A percentile compares a stretch with the other conserved stretches of the same genome.
Evolutionary conservation across 2,888 invertebrate genomes (phyloP).

Genomic region (Hirtodrosophila alboralis): DNA sequence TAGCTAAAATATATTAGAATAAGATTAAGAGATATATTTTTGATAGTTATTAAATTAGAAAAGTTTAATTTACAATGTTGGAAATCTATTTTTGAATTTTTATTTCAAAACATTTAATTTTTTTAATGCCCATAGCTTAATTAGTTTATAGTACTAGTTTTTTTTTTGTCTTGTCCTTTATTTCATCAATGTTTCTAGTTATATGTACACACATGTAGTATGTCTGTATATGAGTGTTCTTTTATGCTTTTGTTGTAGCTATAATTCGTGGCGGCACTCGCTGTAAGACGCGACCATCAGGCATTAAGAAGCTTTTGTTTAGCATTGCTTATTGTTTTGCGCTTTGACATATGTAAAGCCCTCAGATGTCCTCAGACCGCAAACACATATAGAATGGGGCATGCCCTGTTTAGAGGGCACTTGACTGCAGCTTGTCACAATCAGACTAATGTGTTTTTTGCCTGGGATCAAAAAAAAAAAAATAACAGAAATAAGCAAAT

Average conservation of each 20-base stretch:
- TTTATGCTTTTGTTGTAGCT: conserved; percentile 19
- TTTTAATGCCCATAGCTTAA: no score
- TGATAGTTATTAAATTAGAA: no score
- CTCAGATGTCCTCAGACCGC: conserved; percentile 2
- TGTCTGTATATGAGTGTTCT: conserved; percentile 6
- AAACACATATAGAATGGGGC: conserved; percentile 1
- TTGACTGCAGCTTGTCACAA: conserved; percentile 68
- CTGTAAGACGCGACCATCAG: conserved; percentile 36
- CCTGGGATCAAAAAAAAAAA: conserved; percentile 13
- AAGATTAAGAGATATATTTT: no score
- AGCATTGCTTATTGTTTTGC: conserved; percentile 54
- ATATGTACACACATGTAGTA: background rate
- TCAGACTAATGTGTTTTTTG: conserved; percentile 68
- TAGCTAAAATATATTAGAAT: no score
- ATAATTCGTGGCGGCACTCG: conserved; percentile 29
- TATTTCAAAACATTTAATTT: no score
- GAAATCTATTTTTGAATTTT: no score
- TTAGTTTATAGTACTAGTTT: no score
- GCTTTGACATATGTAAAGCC: conserved; percentile 56
- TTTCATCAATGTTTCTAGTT: background rate
- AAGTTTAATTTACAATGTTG: no score
- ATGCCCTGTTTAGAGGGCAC: conserved; percentile 35
- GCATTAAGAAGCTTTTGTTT: conserved; percentile 56
- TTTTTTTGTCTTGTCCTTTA: conserved; percentile 7
- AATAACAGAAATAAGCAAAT: conserved; percentile 1